Evolutionary conservation across 2,113 vertebrate species (phyloP), one percentile per base, ranked within the genome.

Genomic region (Crocuta crocuta): DNA sequence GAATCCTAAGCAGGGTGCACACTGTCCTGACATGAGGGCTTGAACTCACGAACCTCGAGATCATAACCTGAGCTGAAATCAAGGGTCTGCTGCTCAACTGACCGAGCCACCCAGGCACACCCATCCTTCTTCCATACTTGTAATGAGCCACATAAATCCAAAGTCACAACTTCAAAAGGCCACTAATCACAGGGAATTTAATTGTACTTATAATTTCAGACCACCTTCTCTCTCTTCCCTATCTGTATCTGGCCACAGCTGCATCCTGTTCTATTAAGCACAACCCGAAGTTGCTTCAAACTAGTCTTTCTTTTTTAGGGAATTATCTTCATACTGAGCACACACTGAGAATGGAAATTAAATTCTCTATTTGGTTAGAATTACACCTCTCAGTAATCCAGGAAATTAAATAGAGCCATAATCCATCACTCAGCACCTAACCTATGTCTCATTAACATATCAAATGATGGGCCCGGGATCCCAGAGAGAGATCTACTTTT

Each of bases 391-490:
- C 83, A 84, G 65, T 74, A 93, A 93, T 31, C 23, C 79, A 95
- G 97, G 95, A 98, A 97, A 86, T 96, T 98, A 70, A 94, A 91
- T 33, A 89, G 0, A 13, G 17, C 74, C 92, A 78, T 95, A 96
- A 95, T 66, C 95, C 95, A 70, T 86, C 65, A 21, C 84, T 93
- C 4, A 0, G 28, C 39, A 89, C 12, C 53, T 70, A 48, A 93
- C 70, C 93, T 95, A 84, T 8, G 3, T 68, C 71, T 86, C 39
- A 83, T 91, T 55, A 0, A 82, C 85, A 79, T 82, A 96, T 55
- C 73, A 0, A 35, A 96, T 88, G 66, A 87, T 78, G 15, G 11
- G 0, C 4, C 58, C 61, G 2, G 5, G 4, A 39, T 71, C 13
- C 65, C 35, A 50, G 43, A 3, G 8, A 94, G 81, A 74, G 9